phyloP scores from a whole-genome alignment of 2,113 vertebrate species.

The Mesocricetus auratus region DNA sequence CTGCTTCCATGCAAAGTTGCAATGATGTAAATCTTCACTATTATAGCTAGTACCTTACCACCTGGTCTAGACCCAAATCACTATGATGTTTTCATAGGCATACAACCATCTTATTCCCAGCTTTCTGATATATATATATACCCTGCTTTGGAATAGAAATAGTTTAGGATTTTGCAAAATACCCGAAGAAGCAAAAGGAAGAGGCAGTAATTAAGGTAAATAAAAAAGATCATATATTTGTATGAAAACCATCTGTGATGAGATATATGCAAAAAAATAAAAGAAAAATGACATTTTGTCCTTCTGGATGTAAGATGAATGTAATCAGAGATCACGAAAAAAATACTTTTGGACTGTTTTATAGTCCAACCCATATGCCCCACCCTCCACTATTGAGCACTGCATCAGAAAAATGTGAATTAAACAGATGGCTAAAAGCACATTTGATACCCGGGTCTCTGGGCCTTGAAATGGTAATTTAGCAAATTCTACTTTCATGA shows the following conservation, averaged over 20 bases:
- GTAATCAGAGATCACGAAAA: background rate
- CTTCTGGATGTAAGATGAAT: slow-evolving; percentile 6
- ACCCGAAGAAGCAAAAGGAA: slow-evolving; percentile 40
- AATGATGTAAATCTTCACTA: background rate
- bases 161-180: slow-evolving; percentile 39
- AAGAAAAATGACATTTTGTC: slow-evolving; percentile 47
- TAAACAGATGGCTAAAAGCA: slow-evolving; percentile 59
- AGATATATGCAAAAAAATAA: background rate
- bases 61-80: slow-evolving; percentile 44
- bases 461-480: slow-evolving; percentile 60
- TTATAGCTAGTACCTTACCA: slow-evolving; percentile 16
- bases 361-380: slow-evolving; percentile 3
- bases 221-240: slow-evolving; percentile 20
- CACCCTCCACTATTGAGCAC: background rate
- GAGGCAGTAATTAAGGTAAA: slow-evolving; percentile 51
- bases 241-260: slow-evolving; percentile 56
- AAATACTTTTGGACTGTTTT: background rate
- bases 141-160: slow-evolving; percentile 22
- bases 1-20: background rate
- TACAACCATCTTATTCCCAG: background rate
- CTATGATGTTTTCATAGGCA: background rate
- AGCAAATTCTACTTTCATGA: slow-evolving; percentile 32
- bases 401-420: slow-evolving; percentile 49
- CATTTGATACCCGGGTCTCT: slow-evolving; percentile 34
- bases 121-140: slow-evolving; percentile 47